phyloP scores from a whole-genome alignment of 2,113 vertebrate species.

The Nettapus auritus region DNA sequence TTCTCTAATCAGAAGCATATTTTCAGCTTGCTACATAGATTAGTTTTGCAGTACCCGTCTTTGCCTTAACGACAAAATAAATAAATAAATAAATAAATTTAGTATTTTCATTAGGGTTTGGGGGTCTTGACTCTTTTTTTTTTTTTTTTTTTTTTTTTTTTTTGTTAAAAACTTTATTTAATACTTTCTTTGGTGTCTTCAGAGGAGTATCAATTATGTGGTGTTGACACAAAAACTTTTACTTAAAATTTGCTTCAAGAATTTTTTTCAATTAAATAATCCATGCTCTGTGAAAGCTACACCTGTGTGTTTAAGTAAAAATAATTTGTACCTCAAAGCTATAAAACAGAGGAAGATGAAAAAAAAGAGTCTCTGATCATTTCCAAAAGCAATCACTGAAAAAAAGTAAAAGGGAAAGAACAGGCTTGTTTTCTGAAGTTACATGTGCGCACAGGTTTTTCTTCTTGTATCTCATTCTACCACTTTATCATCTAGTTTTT shows the following conservation, averaged over 20 bases:
- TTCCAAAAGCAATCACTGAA: neutral
- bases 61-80: neutral
- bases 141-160: neutral
- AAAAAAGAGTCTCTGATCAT: neutral
- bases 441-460: neutral
- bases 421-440: neutral
- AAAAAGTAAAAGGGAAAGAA: neutral
- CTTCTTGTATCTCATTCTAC: neutral
- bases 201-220: neutral
- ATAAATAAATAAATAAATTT: neutral
- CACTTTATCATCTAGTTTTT: neutral
- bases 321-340: constrained; percentile 30
- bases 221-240: neutral
- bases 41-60: neutral
- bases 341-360: neutral
- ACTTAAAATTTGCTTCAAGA: neutral
- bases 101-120: neutral
- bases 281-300: neutral
- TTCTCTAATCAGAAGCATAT: neutral
- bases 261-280: constrained; percentile 12
- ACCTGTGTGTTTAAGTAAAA: constrained; percentile 13
- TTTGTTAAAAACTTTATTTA: neutral
- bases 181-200: neutral
- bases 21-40: neutral
- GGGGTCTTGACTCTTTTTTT: too few species aligned